These are phyloP conservation scores for Meteorus cinctellus DNA, from an alignment of 2,888 invertebrate species.

Conservation along the genomic window DNA sequence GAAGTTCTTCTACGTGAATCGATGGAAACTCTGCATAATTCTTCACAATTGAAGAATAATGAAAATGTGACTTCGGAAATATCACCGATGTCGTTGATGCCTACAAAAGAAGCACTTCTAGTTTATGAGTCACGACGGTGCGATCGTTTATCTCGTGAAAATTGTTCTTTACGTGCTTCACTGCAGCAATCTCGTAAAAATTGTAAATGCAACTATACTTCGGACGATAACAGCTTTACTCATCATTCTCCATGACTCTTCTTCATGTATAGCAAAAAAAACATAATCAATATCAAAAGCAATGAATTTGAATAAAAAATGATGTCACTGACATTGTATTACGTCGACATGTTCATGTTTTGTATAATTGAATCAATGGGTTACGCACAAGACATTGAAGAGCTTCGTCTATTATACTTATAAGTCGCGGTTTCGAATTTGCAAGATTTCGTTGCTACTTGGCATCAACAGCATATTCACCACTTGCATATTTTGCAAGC, in stretches of 20 bases:
- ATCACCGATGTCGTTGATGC: constrained; percentile 47
- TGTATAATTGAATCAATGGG: constrained; percentile 22
- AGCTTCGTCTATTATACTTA: constrained; percentile 6
- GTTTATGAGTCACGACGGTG: constrained; percentile 52
- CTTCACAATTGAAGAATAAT: constrained; percentile 48
- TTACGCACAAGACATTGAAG: not conserved
- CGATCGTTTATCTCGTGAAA: constrained; percentile 55
- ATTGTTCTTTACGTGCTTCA: constrained; percentile 51
- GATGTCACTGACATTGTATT: not conserved
- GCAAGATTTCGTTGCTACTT: constrained; percentile 6
- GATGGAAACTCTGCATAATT: constrained; percentile 55
- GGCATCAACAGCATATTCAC: no score
- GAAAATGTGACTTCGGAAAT: constrained; percentile 39
- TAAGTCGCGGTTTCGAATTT: not conserved
- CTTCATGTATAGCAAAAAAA: not conserved
- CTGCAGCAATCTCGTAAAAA: constrained; percentile 49
- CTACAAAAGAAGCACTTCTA: constrained; percentile 53
- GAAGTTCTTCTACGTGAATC: constrained; percentile 52
- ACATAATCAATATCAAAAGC: not conserved
- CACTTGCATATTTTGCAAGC: not conserved
- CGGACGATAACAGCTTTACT: constrained; percentile 42
- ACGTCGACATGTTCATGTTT: constrained; percentile 9
- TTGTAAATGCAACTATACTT: constrained; percentile 37
- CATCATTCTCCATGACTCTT: constrained; percentile 22
- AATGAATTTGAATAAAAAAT: not conserved